phyloP scores from a whole-genome alignment of 2,797 vertebrate genomes.

The Mus minutoides region DNA sequence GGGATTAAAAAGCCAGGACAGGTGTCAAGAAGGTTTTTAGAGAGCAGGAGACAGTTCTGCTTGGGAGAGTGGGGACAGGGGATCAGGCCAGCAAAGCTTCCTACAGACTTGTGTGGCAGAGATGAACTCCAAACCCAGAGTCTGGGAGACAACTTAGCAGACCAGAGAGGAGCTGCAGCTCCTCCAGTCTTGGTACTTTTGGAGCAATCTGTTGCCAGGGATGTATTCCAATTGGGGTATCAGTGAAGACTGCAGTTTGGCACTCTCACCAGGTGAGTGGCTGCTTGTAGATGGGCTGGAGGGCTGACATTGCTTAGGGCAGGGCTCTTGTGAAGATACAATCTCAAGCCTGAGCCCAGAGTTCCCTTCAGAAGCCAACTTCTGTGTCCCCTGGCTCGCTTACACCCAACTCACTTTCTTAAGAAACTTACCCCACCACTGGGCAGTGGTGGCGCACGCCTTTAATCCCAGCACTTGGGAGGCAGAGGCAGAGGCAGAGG shows the following conservation, averaged over 20 bases:
- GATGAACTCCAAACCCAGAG: neutral
- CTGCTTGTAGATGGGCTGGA: neutral
- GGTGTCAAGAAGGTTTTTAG: neutral
- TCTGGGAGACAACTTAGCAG: slow-evolving; percentile 55
- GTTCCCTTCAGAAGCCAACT: neutral
- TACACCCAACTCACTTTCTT: neutral
- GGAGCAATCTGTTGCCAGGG: slow-evolving; percentile 5
- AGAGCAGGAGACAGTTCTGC: neutral
- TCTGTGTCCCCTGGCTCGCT: neutral
- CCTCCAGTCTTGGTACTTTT: neutral
- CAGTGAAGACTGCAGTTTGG: neutral
- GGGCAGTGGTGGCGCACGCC: no score
- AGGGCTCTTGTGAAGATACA: neutral
- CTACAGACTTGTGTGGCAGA: neutral
- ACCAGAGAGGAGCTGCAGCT: slow-evolving; percentile 33
- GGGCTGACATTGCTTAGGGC: neutral
- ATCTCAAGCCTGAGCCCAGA: neutral
- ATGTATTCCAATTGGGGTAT: slow-evolving; percentile 48
- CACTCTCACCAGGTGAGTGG: neutral
- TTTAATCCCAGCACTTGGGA: no score
- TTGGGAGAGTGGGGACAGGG: neutral
- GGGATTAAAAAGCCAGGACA: neutral
- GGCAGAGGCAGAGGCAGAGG: no score
- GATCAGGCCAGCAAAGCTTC: neutral
- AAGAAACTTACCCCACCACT: neutral